Base-by-base conservation (phyloP, 2,797 vertebrate species). In the Acanthurus lineatus region DNA sequence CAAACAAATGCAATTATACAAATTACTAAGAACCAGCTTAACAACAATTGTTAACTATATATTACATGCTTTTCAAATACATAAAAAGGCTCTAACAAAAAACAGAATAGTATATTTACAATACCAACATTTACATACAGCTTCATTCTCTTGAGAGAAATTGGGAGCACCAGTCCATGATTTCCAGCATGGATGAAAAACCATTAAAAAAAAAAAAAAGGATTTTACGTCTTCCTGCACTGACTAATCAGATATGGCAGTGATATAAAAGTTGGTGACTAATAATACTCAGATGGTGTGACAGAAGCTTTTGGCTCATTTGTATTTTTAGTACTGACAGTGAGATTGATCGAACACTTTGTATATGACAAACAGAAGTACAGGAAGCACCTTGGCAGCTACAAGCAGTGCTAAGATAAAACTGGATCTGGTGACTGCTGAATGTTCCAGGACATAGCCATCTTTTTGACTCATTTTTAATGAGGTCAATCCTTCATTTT, bases 11-110 rank as follows among this genome's bases (percentile, higher is more conserved):
- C 93, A 96, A 94, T 95, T 94, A 94, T 97, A 97, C 95, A 98
- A 98, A 97, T 93, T 62, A 96, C 96, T 96, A 97, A 98, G 97
- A 97, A 97, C 97, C 97, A 97, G 96, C 96, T 98, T 97, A 97
- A 96, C 95, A 96, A 96, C 87, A 96, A 93, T 91, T 90, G 91
- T 93, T 95, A 93, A 94, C 94, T 96, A 97, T 98, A 97, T 97
- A 97, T 97, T 98, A 99, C 96, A 97, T 96, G 96, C 95, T 96
- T 97, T 87, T 95, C 94, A 91, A 94, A 93, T 86, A 95, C 89
- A 92, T 87, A 93, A 83, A 93, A 94, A 90, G 63, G 82, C 91
- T 96, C 95, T 96, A 53, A 53, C 88, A 96, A 96, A 96, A 16
- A 94, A 95, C 96, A 95, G 88, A 95, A 91, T 95, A 93, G 82